Conservation (phyloP, 30 jellyfish, hydroid and myxozoan species). For the Cassiopea andromeda region DNA sequence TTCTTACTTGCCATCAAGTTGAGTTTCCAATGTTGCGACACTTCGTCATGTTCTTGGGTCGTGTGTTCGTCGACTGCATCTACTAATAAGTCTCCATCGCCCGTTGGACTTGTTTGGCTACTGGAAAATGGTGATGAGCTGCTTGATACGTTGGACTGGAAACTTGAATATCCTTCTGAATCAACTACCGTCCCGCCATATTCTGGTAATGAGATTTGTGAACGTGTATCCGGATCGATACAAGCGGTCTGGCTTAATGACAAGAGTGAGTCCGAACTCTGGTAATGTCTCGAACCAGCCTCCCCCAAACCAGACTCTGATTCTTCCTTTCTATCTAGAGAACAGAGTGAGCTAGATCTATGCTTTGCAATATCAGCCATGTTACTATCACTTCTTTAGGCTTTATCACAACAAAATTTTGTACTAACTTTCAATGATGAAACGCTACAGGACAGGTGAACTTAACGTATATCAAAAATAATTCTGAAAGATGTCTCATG, state of each 20-base stretch:
- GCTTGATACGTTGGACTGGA: constrained; percentile 36
- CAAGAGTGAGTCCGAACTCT: constrained; percentile 32
- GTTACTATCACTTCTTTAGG: neutral
- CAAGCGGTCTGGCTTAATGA: constrained; percentile 12
- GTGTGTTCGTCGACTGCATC: neutral
- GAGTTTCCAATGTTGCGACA: neutral
- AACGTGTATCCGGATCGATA: constrained; percentile 6
- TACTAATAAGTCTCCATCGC: constrained; percentile 7
- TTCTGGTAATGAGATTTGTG: constrained; percentile 38
- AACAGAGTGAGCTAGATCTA: neutral
- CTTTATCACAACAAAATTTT: neutral
- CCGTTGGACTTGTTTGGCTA: constrained; percentile 57
- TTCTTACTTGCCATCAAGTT: neutral
- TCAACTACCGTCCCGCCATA: constrained; percentile 1
- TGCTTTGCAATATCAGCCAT: neutral
- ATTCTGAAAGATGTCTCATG: neutral
- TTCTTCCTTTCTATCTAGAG: neutral
- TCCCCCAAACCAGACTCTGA: neutral
- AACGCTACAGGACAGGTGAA: constrained; percentile 2
- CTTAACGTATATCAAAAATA: neutral
- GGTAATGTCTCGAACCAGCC: neutral
- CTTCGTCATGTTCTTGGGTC: neutral
- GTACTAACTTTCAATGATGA: neutral
- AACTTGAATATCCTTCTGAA: constrained; percentile 66
- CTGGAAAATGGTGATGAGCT: constrained; percentile 63